Percentiles rank a stretch among this genome's conserved stretches.
phyloP scores from a whole-genome alignment of 2,113 vertebrate genomes.

The Gymnocephalus cernua region DNA sequence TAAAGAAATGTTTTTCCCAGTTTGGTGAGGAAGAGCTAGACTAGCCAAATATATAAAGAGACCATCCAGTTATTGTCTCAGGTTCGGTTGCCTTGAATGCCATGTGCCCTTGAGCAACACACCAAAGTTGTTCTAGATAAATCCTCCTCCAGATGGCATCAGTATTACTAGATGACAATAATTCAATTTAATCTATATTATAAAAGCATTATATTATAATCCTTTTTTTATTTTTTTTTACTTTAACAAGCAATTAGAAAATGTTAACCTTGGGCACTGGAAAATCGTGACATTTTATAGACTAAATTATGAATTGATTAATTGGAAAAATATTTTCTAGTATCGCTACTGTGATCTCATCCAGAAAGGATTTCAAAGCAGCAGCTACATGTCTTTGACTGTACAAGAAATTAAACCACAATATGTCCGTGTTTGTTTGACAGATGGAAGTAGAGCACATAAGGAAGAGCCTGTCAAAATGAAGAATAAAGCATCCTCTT shows the following conservation, averaged over 20 bases:
- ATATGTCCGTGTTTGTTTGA: slow-evolving; percentile 29
- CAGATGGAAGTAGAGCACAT: slow-evolving; percentile 98
- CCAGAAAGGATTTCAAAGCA: not conserved
- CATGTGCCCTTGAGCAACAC: too few species aligned
- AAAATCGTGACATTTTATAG: not conserved
- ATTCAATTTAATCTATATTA: too few species aligned
- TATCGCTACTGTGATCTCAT: not conserved
- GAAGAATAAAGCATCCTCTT: slow-evolving; percentile 75
- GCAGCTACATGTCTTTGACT: not conserved
- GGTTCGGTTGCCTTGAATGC: too few species aligned
- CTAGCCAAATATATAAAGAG: too few species aligned
- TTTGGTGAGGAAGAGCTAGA: too few species aligned
- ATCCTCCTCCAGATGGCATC: too few species aligned
- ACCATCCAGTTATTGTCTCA: too few species aligned
- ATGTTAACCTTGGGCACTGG: not conserved
- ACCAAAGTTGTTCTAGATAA: too few species aligned
- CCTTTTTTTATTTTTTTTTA: too few species aligned
- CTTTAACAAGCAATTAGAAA: not conserved
- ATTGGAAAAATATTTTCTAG: not conserved
- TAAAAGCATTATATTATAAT: too few species aligned
- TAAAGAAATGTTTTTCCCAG: too few species aligned
- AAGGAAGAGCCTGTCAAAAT: slow-evolving; percentile 97
- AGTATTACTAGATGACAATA: too few species aligned
- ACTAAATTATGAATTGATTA: not conserved
- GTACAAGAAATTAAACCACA: not conserved